Percentiles rank a stretch among this genome's conserved stretches.
Conservation (phyloP, 2,888 invertebrate genomes). For the Oasisia sp. region DNA sequence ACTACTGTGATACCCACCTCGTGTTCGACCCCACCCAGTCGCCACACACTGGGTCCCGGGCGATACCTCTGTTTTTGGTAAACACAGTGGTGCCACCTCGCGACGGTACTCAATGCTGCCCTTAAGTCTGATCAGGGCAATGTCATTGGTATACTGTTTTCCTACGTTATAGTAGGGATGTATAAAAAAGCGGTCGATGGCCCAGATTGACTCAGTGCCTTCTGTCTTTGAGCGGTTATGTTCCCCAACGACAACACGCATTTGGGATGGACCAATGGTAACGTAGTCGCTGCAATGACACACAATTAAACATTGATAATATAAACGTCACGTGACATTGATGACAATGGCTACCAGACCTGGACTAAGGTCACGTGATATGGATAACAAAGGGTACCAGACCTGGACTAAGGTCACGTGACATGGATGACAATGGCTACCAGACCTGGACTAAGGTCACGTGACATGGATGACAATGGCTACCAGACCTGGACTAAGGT, state of each 20-base stretch:
- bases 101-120: slow-evolving; percentile 73
- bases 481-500: too few relatives aligned
- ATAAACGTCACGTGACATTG: too few relatives aligned
- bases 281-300: background rate
- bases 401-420: too few relatives aligned
- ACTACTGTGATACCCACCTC: slow-evolving; percentile 43
- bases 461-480: too few relatives aligned
- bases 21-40: slow-evolving; percentile 81
- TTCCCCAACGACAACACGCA: background rate
- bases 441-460: too few relatives aligned
- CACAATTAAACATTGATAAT: background rate
- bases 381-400: too few relatives aligned
- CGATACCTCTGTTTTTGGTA: slow-evolving; percentile 71
- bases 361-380: too few relatives aligned
- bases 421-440: too few relatives aligned
- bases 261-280: background rate
- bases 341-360: too few relatives aligned
- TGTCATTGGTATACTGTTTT: slow-evolving; percentile 69
- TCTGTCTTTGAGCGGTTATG: background rate
- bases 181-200: background rate
- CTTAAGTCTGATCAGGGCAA: slow-evolving; percentile 76
- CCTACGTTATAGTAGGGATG: background rate
- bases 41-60: slow-evolving; percentile 69
- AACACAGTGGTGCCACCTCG: slow-evolving; percentile 79
- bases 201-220: background rate